These are phyloP conservation scores for Tapera naevia DNA, from an alignment of 2,797 vertebrate genomes.

Conservation along the genomic window DNA sequence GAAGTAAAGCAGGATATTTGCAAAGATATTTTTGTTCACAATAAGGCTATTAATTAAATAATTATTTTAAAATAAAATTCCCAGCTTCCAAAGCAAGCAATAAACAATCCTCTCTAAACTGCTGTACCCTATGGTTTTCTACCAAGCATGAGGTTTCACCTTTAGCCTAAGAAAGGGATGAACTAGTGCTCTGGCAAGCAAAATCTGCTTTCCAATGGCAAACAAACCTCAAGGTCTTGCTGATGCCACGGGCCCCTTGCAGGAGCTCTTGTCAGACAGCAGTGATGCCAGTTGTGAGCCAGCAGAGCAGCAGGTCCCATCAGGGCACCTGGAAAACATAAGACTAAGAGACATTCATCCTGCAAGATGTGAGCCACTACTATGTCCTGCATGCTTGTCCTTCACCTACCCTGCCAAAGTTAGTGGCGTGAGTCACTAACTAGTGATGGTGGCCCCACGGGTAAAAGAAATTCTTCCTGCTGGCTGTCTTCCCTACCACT, in stretches of 20 bases:
- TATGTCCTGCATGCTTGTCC: background rate
- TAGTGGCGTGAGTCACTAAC: background rate
- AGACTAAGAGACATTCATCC: background rate
- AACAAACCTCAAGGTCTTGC: background rate
- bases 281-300: background rate
- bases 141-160: background rate
- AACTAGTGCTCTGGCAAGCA: background rate
- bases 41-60: background rate
- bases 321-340: background rate
- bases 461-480: background rate
- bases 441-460: fast-evolving
- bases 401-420: background rate
- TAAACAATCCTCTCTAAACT: background rate
- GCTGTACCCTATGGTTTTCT: background rate
- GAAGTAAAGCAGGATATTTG: background rate
- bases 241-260: fast-evolving
- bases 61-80: background rate
- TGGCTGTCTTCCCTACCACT: background rate
- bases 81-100: background rate
- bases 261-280: background rate
- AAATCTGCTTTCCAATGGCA: background rate
- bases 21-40: background rate
- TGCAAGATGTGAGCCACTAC: background rate
- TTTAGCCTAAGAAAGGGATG: background rate
- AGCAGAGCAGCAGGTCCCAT: background rate